Evolutionary conservation across 2,797 vertebrate genomes (phyloP), one percentile per base, ranked within the genome.

Genomic region (Gymnopithys bicolor): DNA sequence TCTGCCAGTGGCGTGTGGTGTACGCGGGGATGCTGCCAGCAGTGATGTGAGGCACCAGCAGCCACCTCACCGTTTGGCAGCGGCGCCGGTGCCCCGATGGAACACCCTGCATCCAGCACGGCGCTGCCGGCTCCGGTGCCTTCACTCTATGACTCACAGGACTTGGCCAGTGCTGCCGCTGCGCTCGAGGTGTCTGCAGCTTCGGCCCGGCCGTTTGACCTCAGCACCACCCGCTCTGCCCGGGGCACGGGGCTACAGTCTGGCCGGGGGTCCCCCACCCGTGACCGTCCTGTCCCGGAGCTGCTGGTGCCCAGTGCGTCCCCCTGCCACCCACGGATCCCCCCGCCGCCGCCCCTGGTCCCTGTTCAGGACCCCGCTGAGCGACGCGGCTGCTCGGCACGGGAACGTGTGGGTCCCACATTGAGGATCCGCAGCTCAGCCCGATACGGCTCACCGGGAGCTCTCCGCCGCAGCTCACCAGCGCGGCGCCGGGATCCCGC

Each of bases 41-140:
- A 71, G 62, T 3, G 1, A 27, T 13, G 68, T 12, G 84, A 17
- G 48, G 46, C 77, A 82, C 56, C 77, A 37, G 70, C 52, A 55
- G 84, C 92, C 63, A 74, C 69, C 81, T 96, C 92, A 87, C 52
- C 81, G 3, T 16, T 89, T 94, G 95, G 95, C 95, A 96, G 81
- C 52, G 1, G 64, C 3, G 35, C 41, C 19, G 13, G 48, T 77
- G 87, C 56, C 89, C 91, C n/a, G 78, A 35, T 37, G 81, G 95
- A 74, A 92, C 94, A 84, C 74, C 81, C 69, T 55, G 77, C 87
- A 62, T 70, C 69, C 92, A 77, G 77, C 81, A 33, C 89, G 52
- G 73, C 39, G 30, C 91, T 60, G 80, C 22, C 89, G 55, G 89
- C 87, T 73, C 91, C 77, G 74, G 69, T 87, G 69, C 87, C 73